Base-by-base conservation (phyloP, 2,888 invertebrate species). In the Calameuta idolon region DNA sequence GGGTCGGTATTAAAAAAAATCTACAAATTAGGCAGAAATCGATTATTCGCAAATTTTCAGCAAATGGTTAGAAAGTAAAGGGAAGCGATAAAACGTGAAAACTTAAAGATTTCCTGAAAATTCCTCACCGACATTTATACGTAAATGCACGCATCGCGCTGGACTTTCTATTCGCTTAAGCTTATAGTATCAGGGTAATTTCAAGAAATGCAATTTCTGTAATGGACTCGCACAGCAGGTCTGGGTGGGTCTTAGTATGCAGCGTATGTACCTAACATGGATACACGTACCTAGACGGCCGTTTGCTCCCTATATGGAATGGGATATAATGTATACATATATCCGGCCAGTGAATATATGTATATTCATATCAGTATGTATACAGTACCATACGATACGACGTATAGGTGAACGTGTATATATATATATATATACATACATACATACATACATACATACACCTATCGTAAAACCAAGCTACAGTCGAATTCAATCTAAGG, bases 121-220 rank as follows among this genome's bases (percentile, higher is more conserved):
- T 55, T 23, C 2, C 23, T 55, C 23, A 2, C 55, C 23, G 9
- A 55, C 55, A 23, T 23, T 23, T 55, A 5, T 9, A 55, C 9
- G 9, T 55, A 23, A 5, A 55, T 9, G 55, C 55, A 55, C 23
- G 55, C 55, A 55, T 23, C 23, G 23, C 23, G 3, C 23, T 55
- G 55, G 71, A 71, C 71, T 71, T 71, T 71, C 71, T 71, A 71
- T 31, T 71, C 71, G 71, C 23, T 31, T 71, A 31, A 71, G 71
- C 71, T 71, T 71, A 37, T 74, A 23, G 74, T 35, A 23, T 35
- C 74, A 37, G 37, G n/a, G 74, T 74, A 74, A 37, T 74, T 74
- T 74, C 74, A 9, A 74, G 74, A 74, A 74, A 74, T 34, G 74
- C 74, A 37, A 35, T 74, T 74, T 74, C 74, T 34, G 74, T 37